Conservation (phyloP, 2,797 vertebrate species). For the Sparidentex hasta region DNA sequence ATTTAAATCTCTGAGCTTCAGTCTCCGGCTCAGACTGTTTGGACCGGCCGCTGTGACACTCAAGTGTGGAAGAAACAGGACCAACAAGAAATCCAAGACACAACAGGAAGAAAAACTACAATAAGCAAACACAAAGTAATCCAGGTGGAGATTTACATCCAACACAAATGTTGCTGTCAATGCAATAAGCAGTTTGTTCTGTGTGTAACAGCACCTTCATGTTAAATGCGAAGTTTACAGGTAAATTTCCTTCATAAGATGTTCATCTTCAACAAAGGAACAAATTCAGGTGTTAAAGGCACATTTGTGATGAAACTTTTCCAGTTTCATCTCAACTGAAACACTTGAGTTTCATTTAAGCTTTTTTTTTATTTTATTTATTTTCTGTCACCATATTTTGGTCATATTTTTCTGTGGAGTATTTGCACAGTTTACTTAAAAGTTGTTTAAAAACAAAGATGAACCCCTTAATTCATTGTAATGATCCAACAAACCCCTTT, state of each 20-base stretch:
- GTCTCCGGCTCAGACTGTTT: slow-evolving; percentile 4
- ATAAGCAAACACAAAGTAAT: background rate
- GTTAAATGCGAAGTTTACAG: background rate
- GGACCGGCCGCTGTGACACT: background rate
- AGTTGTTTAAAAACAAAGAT: too few relatives aligned
- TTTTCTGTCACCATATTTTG: background rate
- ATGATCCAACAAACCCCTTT: background rate
- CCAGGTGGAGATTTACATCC: background rate
- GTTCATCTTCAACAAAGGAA: background rate
- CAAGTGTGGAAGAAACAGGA: background rate
- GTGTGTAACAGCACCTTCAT: background rate
- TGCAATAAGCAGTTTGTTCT: slow-evolving; percentile 2
- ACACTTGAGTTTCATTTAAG: background rate
- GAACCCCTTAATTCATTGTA: background rate
- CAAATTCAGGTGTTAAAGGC: background rate
- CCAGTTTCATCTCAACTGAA: too few relatives aligned
- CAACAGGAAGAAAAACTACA: background rate
- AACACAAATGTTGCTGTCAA: background rate
- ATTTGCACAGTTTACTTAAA: background rate
- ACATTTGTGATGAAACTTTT: too few relatives aligned
- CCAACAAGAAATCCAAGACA: background rate
- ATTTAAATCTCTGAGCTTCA: background rate
- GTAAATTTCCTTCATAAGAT: background rate
- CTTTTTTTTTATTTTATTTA: background rate
- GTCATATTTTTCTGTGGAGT: too few relatives aligned